phyloP scores from a whole-genome alignment of 30 jellyfish, hydroid and myxozoan species.

The Catostylus mosaicus region DNA sequence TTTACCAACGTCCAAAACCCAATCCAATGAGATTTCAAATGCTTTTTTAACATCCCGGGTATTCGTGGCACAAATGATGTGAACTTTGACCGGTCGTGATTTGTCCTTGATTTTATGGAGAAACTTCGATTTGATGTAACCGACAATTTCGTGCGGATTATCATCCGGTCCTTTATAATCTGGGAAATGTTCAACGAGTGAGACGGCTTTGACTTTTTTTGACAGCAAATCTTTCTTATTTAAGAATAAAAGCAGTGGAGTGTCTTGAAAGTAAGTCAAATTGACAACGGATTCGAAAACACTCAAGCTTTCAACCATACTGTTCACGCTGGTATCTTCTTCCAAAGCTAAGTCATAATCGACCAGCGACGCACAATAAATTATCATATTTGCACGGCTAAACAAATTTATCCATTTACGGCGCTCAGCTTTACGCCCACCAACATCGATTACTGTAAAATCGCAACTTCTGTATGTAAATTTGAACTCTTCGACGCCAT shows the following conservation, averaged over 20 bases:
- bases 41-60: constrained; percentile 61
- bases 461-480: constrained; percentile 39
- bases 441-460: constrained; percentile 37
- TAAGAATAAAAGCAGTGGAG: constrained; percentile 50
- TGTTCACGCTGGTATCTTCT: constrained; percentile 43
- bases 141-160: constrained; percentile 41
- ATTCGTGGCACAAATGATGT: constrained; percentile 49
- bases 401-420: constrained; percentile 51
- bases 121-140: constrained; percentile 36
- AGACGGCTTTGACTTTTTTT: constrained; percentile 53
- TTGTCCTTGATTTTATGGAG: constrained; percentile 44
- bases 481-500: constrained; percentile 53
- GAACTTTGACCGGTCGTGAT: constrained; percentile 51
- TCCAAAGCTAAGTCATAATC: constrained; percentile 44
- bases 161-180: constrained; percentile 52
- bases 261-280: constrained; percentile 51
- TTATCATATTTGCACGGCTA: constrained; percentile 56
- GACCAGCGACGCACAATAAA: constrained; percentile 51
- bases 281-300: constrained; percentile 63
- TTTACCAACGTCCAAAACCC: constrained; percentile 56
- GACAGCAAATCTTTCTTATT: constrained; percentile 46
- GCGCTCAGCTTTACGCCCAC: constrained; percentile 57
- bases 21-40: constrained; percentile 45
- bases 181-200: constrained; percentile 24
- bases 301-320: constrained; percentile 52